These are phyloP conservation scores for Campoplex capitator DNA, from an alignment of 2,888 invertebrate species.

Conservation along the genomic window DNA sequence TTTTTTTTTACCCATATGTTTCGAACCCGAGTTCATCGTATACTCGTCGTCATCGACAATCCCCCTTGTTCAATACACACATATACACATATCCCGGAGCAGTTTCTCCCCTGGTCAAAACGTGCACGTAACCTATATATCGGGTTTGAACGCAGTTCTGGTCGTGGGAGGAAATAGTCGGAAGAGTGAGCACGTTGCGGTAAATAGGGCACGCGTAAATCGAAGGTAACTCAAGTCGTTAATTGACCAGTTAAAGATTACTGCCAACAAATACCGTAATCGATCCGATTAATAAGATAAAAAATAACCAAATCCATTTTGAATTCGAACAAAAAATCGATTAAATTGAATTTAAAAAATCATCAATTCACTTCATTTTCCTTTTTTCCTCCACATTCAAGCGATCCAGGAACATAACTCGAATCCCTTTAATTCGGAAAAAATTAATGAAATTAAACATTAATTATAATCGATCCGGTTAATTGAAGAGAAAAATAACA, in stretches of 20 bases:
- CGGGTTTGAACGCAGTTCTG: not conserved
- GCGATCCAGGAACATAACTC: too few relatives aligned
- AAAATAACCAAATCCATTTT: not conserved
- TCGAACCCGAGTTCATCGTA: not conserved
- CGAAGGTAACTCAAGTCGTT: not conserved
- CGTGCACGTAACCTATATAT: conserved; percentile 23
- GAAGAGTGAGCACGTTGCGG: conserved; percentile 4
- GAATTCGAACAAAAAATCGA: not conserved
- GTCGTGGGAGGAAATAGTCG: not conserved
- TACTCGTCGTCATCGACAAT: conserved; percentile 35
- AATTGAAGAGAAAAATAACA: too few relatives aligned
- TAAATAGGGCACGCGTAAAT: not conserved
- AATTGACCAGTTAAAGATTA: not conserved
- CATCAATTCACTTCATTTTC: too few relatives aligned
- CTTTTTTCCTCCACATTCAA: too few relatives aligned
- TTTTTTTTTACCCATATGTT: conserved; percentile 25
- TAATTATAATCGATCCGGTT: not conserved
- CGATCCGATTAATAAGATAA: too few relatives aligned
- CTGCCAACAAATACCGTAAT: not conserved
- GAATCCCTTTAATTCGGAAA: too few relatives aligned
- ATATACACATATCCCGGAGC: not conserved
- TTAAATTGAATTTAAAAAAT: not conserved
- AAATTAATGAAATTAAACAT: not conserved
- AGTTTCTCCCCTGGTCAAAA: conserved; percentile 21
- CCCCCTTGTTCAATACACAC: not conserved